Evolutionary conservation across 2,888 invertebrate species (phyloP), one percentile per base, ranked within the genome.

Genomic region (Neria commutata): DNA sequence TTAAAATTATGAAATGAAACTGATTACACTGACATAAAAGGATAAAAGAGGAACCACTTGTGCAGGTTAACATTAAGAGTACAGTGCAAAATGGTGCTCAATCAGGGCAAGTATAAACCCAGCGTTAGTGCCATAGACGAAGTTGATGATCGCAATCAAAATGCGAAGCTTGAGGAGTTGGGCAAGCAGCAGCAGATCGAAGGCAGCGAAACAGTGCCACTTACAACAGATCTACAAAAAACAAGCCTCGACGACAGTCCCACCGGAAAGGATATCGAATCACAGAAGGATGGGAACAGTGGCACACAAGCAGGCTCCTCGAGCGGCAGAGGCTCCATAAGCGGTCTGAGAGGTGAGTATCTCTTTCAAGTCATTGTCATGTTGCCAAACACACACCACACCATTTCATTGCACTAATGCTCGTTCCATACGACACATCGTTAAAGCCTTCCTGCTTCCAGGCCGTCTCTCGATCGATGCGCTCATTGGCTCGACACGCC

Each of bases 131-230:
- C 74, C 63, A 77, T 77, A 64, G 77, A 77, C 59, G 78, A 77
- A 68, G 76, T 77, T 37, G 77, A 77, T 54, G 77, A 77, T 66
- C 74, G 70, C 52, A 77, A 64, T 42, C 48, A 73, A 25, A 75
- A 75, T 29, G 71, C 69, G 54, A 62, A 74, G 24, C 74, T 69
- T 56, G 62, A 71, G 54, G 69, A 68, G 55, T 60, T 66, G 47
- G 67, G 64, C 53, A 71, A 74, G 21, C 71, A 74, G 53, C 77
- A 74, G 57, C 79, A 78, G 68, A 72, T 78, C 47, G 79, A 80
- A 66, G 77, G 78, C 42, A 80, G 79, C 33, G 79, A 79, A 62
- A 79, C 79, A 37, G 73, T 79, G 10, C 79, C 79, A 3, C 61
- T 79, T 55, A 80, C 79, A 19, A 76, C 71, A 55, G 77, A 78